These are phyloP conservation scores for Caenorhabditis wallacei DNA, from an alignment of 2,888 invertebrate genomes.

Conservation along the genomic window DNA sequence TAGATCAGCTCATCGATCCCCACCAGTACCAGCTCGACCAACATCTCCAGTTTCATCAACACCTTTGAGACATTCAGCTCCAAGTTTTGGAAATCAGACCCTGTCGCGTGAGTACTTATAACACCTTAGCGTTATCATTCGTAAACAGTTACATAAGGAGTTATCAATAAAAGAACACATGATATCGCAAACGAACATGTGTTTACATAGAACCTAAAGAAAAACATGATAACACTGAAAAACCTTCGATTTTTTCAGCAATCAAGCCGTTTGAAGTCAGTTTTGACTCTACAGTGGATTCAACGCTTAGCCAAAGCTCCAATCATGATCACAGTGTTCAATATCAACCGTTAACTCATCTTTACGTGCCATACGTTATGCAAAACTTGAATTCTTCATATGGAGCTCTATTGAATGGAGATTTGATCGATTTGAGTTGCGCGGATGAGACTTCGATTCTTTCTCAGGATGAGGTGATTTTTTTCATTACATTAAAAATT, in stretches of 20 bases:
- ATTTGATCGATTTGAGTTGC: constrained; percentile 76
- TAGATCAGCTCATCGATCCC: background rate
- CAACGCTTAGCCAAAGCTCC: background rate
- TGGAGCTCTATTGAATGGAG: constrained; percentile 70
- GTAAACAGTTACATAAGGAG: too few relatives aligned
- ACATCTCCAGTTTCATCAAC: constrained; percentile 35
- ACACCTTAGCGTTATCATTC: background rate
- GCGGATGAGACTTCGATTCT: constrained; percentile 18
- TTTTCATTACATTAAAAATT: too few relatives aligned
- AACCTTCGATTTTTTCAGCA: constrained; percentile 45
- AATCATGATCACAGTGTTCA: constrained; percentile 50
- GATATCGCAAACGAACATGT: too few relatives aligned
- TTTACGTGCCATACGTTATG: constrained; percentile 71
- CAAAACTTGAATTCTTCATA: constrained; percentile 53
- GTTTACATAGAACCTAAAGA: background rate
- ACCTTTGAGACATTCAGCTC: constrained; percentile 52
- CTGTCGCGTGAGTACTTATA: constrained; percentile 48
- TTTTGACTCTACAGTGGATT: constrained; percentile 23
- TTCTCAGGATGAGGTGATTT: constrained; percentile 48
- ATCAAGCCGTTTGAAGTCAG: constrained; percentile 45
- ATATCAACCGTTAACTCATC: constrained; percentile 67
- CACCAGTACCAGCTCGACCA: background rate
- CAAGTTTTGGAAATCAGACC: constrained; percentile 8
- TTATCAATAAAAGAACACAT: too few relatives aligned
- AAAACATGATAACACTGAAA: too few relatives aligned